Conservation (phyloP, 2,113 vertebrate species). For the Climacteris rufus region DNA sequence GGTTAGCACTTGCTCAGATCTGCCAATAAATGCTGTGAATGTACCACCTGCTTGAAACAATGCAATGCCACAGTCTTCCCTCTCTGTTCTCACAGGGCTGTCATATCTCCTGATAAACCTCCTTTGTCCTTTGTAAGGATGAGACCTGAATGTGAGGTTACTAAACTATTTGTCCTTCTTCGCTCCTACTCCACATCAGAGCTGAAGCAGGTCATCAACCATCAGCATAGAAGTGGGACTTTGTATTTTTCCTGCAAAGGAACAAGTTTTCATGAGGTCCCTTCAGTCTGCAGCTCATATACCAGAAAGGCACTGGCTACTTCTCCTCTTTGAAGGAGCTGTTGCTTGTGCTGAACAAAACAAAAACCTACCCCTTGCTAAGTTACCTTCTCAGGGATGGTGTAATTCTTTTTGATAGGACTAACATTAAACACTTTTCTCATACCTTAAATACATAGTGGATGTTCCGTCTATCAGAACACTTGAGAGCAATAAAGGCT, state of each 20-base stretch:
- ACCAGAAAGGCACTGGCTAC: background rate
- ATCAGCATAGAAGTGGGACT: background rate
- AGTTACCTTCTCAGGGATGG: background rate
- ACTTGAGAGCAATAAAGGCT: conserved; percentile 87
- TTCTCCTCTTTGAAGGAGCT: background rate
- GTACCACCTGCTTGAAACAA: background rate
- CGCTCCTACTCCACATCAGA: background rate
- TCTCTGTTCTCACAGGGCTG: background rate
- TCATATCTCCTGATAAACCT: background rate
- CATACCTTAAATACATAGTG: conserved; percentile 84
- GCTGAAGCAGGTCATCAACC: background rate
- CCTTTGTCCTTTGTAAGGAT: background rate
- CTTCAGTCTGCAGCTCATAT: background rate
- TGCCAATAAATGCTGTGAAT: background rate
- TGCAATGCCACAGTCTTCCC: background rate
- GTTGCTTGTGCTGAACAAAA: background rate
- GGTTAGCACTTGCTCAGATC: background rate
- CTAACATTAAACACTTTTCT: background rate
- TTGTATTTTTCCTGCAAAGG: background rate
- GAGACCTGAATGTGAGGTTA: background rate
- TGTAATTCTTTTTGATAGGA: background rate
- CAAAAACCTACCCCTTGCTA: background rate
- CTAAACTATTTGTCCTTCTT: background rate
- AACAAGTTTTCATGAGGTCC: background rate
- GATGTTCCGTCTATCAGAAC: conserved; percentile 76